Conservation (phyloP, 2,797 vertebrate species). For the Corythornis leucogaster region DNA sequence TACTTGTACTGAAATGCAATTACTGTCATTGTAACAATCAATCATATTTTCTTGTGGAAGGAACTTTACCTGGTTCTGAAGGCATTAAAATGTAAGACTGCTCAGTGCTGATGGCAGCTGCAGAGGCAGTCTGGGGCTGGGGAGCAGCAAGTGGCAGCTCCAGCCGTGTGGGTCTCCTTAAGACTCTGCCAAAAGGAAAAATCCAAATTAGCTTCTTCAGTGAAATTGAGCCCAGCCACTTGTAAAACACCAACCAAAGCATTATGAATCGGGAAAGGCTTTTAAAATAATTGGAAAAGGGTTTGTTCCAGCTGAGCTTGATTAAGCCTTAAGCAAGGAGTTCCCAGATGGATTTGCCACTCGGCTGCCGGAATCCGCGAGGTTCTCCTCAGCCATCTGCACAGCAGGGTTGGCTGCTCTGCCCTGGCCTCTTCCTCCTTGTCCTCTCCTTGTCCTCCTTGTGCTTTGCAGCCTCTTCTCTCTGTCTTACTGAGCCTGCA, state of each 20-base stretch:
- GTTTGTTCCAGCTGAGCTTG: conserved; percentile 1
- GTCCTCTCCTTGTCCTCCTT: not conserved
- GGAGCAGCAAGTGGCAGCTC: conserved; percentile 33
- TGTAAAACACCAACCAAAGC: conserved; percentile 40
- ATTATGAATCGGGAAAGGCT: conserved; percentile 29
- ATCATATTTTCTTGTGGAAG: conserved; percentile 79
- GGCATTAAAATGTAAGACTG: conserved; percentile 76
- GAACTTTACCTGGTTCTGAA: conserved; percentile 77
- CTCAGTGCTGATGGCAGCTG: conserved; percentile 48
- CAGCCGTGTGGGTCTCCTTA: conserved; percentile 25
- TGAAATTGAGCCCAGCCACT: conserved; percentile 3
- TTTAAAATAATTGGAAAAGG: not conserved
- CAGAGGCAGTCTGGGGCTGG: conserved; percentile 21
- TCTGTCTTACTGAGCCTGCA: not conserved
- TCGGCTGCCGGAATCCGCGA: not conserved
- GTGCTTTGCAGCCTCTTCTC: not conserved
- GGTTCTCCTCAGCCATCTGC: not conserved
- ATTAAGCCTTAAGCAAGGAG: not conserved
- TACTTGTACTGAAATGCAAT: conserved; percentile 86
- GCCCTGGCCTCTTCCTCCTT: not conserved
- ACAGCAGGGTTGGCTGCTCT: not conserved
- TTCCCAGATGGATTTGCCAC: not conserved
- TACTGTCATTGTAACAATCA: conserved; percentile 85
- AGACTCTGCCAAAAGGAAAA: not conserved
- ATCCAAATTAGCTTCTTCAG: not conserved